Evolutionary conservation across 2,797 vertebrate species (phyloP).

Genomic region (Chanos chanos): DNA sequence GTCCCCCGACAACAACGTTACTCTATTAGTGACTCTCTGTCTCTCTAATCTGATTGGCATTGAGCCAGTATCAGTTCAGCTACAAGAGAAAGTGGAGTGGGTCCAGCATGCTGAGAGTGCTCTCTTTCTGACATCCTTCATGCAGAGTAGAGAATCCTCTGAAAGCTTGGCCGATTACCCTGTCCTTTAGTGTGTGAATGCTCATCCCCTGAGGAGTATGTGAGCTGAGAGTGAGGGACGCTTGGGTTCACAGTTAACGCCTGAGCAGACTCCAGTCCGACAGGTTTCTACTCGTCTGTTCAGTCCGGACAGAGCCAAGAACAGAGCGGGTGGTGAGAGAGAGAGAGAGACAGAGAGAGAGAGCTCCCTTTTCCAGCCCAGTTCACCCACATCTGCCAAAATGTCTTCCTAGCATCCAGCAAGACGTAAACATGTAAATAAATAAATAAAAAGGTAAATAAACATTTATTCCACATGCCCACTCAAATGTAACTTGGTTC

Average conservation of each 20-base stretch:
- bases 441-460: slow-evolving; percentile 12
- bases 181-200: background rate
- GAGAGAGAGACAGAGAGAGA: background rate
- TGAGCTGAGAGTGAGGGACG: background rate
- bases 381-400: slow-evolving; percentile 8
- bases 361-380: slow-evolving; percentile 9
- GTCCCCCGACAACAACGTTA: background rate
- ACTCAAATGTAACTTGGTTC: slow-evolving; percentile 12
- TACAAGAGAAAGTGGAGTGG: background rate
- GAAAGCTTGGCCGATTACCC: background rate
- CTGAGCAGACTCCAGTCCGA: background rate
- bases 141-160: background rate
- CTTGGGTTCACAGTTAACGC: background rate
- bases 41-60: background rate
- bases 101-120: background rate
- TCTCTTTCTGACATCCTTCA: background rate
- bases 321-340: too few species aligned
- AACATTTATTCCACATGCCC: background rate
- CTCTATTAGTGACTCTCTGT: background rate
- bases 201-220: too few species aligned
- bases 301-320: background rate
- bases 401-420: background rate
- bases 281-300: background rate
- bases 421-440: background rate
- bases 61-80: background rate